These are phyloP conservation scores for Lepus europaeus DNA, from an alignment of 2,113 vertebrate species.

Conservation along the genomic window DNA sequence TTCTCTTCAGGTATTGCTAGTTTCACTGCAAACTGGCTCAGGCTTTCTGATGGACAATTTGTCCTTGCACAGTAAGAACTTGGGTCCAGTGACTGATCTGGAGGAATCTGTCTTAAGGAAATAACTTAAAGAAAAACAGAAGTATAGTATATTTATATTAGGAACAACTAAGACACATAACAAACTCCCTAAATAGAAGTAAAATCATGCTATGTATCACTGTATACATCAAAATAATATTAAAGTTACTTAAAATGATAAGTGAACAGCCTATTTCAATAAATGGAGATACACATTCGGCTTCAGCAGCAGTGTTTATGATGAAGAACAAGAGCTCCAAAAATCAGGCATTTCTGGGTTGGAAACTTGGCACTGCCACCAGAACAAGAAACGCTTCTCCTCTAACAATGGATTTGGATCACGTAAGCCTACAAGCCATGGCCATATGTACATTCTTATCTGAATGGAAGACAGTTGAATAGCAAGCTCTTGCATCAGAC, in stretches of 20 bases:
- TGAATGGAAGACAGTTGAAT: not conserved
- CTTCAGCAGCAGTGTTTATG: not conserved
- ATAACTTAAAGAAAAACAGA: slow-evolving; percentile 45
- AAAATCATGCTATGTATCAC: not conserved
- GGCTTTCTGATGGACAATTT: slow-evolving; percentile 47
- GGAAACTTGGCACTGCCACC: not conserved
- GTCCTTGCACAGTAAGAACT: slow-evolving; percentile 29
- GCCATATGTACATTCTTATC: not conserved
- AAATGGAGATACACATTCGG: not conserved
- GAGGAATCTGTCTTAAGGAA: slow-evolving; percentile 50
- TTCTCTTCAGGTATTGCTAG: not conserved
- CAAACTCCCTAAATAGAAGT: slow-evolving; percentile 13
- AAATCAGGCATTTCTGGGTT: slow-evolving; percentile 3
- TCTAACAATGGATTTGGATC: not conserved
- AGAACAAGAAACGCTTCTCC: slow-evolving; percentile 29
- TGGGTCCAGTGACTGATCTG: slow-evolving; percentile 23
- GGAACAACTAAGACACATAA: slow-evolving; percentile 14
- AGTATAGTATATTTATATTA: not conserved
- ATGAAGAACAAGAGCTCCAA: slow-evolving; percentile 26
- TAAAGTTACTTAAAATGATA: slow-evolving; percentile 49
- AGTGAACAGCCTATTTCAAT: not conserved
- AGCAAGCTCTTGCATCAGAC: not conserved
- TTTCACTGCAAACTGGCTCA: slow-evolving; percentile 14
- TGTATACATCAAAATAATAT: not conserved
- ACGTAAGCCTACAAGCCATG: not conserved